Conservation (phyloP, 2,113 vertebrate species). For the Herpailurus yagouaroundi region DNA sequence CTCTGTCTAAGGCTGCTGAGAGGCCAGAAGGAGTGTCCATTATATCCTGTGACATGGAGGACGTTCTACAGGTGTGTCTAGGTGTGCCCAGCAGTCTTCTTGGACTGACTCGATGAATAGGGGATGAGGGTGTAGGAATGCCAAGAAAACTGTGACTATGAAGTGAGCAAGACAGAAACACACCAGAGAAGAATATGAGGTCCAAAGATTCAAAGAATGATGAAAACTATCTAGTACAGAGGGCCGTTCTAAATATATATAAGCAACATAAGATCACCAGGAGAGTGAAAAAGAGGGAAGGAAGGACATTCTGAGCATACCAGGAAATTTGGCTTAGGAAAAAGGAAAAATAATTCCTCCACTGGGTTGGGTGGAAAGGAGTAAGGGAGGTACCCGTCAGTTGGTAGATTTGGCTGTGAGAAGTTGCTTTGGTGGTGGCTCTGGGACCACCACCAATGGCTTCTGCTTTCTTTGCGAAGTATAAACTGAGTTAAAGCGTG, state of each 20-base stretch:
- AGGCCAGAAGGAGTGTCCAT: not conserved
- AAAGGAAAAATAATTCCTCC: not conserved
- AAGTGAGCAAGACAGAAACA: not conserved
- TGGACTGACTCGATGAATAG: not conserved
- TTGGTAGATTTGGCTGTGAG: not conserved
- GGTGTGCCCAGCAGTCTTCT: not conserved
- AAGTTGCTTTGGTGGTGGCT: not conserved
- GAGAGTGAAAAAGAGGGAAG: not conserved
- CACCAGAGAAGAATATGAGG: not conserved
- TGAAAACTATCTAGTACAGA: not conserved
- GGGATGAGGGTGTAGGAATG: not conserved
- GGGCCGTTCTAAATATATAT: not conserved
- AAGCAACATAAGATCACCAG: not conserved
- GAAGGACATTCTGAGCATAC: not conserved
- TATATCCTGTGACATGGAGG: not conserved
- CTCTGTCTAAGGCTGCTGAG: not conserved
- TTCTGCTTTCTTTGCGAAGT: conserved; percentile 19
- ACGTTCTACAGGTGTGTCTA: not conserved
- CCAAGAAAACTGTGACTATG: not conserved
- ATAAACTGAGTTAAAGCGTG: not conserved
- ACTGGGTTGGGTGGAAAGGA: not conserved
- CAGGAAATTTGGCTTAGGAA: not conserved
- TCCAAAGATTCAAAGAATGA: not conserved
- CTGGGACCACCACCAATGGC: not conserved
- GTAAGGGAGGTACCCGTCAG: not conserved